Evolutionary conservation across 2,113 vertebrate genomes (phyloP).

Genomic region (Labeo catla): DNA sequence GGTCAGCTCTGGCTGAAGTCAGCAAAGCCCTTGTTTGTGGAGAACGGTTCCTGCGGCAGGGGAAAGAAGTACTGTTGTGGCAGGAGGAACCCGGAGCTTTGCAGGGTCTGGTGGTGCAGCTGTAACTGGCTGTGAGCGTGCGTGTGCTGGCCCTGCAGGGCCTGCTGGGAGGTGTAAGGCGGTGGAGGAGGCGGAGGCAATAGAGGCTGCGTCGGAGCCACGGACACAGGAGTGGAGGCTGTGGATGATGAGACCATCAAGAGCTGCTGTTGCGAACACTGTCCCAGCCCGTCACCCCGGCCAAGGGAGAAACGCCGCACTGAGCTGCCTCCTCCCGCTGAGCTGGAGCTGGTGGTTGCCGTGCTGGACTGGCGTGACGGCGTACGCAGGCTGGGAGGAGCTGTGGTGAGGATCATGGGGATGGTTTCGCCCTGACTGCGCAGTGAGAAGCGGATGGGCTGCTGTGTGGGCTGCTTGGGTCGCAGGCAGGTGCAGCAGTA

Average conservation of each 20-base stretch:
- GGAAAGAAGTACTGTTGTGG: constrained; percentile 91
- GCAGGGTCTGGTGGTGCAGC: constrained; percentile 75
- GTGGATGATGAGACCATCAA: constrained; percentile 63
- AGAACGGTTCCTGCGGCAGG: constrained; percentile 83
- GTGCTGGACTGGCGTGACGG: constrained; percentile 94
- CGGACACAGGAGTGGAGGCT: constrained; percentile 59
- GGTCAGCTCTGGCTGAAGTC: constrained; percentile 90
- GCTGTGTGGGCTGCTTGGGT: constrained; percentile 90
- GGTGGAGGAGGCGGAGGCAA: constrained; percentile 80
- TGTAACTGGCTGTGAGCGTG: constrained; percentile 69
- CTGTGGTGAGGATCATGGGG: constrained; percentile 92
- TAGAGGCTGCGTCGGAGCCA: constrained; percentile 60
- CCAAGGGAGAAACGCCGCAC: constrained; percentile 86
- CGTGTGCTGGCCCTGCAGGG: constrained; percentile 64
- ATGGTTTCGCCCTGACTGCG: constrained; percentile 94
- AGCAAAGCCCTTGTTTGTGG: constrained; percentile 82
- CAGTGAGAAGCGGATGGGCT: constrained; percentile 91
- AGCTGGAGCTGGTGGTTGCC: constrained; percentile 90
- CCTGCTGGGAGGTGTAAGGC: constrained; percentile 80
- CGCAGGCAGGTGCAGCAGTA: constrained; percentile 97
- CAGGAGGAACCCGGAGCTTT: constrained; percentile 82
- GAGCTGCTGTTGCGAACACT: constrained; percentile 54
- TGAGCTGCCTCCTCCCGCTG: constrained; percentile 82
- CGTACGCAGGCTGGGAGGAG: constrained; percentile 81
- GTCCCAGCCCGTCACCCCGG: constrained; percentile 74